A percentile compares a stretch with the other conserved stretches of the same genome.
phyloP scores from a whole-genome alignment of 2,797 vertebrate genomes.

The Microcaecilia unicolor region DNA sequence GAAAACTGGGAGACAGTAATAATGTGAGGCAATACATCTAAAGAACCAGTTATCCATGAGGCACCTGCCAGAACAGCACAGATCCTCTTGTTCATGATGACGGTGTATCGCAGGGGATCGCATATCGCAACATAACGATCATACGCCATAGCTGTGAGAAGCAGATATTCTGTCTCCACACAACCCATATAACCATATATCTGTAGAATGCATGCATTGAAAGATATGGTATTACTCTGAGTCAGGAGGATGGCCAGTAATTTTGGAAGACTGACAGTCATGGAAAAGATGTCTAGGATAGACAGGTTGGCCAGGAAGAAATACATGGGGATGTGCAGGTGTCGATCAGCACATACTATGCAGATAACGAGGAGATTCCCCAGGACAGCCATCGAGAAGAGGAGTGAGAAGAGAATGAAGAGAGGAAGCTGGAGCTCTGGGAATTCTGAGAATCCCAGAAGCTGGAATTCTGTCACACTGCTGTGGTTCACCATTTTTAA shows the following conservation, averaged over 20 bases:
- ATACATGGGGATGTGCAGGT: not conserved
- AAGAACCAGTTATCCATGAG: not conserved
- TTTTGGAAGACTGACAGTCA: not conserved
- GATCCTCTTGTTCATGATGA: constrained; percentile 24
- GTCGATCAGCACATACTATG: not conserved
- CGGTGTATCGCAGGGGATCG: constrained; percentile 40
- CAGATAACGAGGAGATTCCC: not conserved
- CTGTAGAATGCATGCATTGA: not conserved
- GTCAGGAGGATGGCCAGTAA: not conserved
- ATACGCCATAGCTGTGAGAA: constrained; percentile 48
- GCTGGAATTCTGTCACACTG: too few species aligned
- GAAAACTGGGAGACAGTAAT: not conserved
- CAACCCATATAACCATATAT: not conserved
- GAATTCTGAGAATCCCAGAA: not conserved
- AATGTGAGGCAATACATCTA: not conserved
- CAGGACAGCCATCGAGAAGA: not conserved
- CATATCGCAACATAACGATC: constrained; percentile 58
- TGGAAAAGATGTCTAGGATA: not conserved
- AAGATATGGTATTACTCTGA: not conserved
- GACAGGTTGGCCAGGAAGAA: not conserved
- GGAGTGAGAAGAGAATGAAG: not conserved
- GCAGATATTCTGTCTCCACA: not conserved
- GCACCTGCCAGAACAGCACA: not conserved
- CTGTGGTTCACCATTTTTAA: too few species aligned
- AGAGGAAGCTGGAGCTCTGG: not conserved